A percentile compares a stretch with the other conserved stretches of the same genome.
These are phyloP conservation scores for Drosophila dunni DNA, from an alignment of 1,140 invertebrate genomes.

Conservation along the genomic window DNA sequence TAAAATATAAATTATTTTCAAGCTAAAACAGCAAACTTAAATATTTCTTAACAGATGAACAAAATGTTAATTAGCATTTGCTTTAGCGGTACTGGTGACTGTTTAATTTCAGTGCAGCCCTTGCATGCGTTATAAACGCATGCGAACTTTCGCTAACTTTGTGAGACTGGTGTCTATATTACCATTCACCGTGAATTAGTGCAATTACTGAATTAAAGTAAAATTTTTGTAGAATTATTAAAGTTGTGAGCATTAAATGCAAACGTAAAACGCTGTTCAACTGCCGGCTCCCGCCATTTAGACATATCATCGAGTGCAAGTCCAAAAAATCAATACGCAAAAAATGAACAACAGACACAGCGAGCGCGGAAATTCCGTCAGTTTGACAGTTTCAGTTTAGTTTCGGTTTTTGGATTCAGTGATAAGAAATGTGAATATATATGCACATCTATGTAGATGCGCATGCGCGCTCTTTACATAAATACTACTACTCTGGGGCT, in stretches of 20 bases:
- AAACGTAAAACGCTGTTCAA: neutral
- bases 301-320: slow-evolving; percentile 18
- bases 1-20: neutral
- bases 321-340: slow-evolving; percentile 62
- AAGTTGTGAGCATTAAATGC: neutral
- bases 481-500: slow-evolving; percentile 4
- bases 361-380: slow-evolving; percentile 60
- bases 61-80: slow-evolving; percentile 26
- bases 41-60: neutral
- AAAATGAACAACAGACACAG: slow-evolving; percentile 35
- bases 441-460: neutral
- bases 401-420: slow-evolving; percentile 50
- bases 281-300: neutral
- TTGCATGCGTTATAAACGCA: slow-evolving; percentile 48
- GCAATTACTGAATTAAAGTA: slow-evolving; percentile 45
- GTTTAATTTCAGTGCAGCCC: slow-evolving; percentile 39
- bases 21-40: neutral
- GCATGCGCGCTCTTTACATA: slow-evolving; percentile 43
- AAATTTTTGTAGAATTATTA: slow-evolving; percentile 3
- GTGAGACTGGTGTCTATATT: slow-evolving; percentile 6
- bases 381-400: slow-evolving; percentile 45
- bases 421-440: slow-evolving; percentile 46
- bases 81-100: neutral
- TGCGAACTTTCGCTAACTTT: slow-evolving; percentile 9
- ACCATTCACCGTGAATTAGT: slow-evolving; percentile 17